Evolutionary conservation across 92 coral and sea anemone genomes (phyloP).

Genomic region (Paragorgia papillata): DNA sequence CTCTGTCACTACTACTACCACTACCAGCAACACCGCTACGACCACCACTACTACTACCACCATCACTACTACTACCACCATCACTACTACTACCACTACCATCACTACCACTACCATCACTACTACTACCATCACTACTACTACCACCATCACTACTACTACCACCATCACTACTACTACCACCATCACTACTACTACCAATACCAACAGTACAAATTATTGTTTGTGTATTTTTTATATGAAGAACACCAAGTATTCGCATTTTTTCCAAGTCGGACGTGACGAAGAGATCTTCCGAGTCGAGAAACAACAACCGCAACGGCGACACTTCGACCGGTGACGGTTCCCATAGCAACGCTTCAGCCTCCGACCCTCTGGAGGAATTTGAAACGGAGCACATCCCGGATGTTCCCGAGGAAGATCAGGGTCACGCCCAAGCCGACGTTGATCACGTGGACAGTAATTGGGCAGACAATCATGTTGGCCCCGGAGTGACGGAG

Average conservation of each 20-base stretch:
- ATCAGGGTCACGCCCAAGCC: constrained; percentile 54
- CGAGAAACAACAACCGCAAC: constrained; percentile 69
- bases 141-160: no score
- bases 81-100: no score
- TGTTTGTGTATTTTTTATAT: not conserved
- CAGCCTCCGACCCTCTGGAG: constrained; percentile 68
- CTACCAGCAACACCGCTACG: no score
- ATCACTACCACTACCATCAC: no score
- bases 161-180: no score
- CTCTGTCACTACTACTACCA: no score
- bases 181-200: no score
- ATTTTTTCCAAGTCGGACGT: constrained; percentile 71
- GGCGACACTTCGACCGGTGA: constrained; percentile 52
- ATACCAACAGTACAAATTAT: not conserved
- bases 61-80: no score
- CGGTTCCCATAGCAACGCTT: constrained; percentile 31
- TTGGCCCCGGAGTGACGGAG: constrained; percentile 9
- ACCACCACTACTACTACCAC: no score
- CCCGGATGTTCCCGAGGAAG: constrained; percentile 83
- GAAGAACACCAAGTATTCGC: constrained; percentile 92
- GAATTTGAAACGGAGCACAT: constrained; percentile 84
- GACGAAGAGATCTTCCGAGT: constrained; percentile 66
- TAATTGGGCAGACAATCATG: constrained; percentile 10
- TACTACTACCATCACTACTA: no score
- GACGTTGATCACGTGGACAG: constrained; percentile 63